Evolutionary conservation across 2,113 vertebrate genomes (phyloP), one percentile per base, ranked within the genome.

Genomic region (Paramormyrops kingsleyae): DNA sequence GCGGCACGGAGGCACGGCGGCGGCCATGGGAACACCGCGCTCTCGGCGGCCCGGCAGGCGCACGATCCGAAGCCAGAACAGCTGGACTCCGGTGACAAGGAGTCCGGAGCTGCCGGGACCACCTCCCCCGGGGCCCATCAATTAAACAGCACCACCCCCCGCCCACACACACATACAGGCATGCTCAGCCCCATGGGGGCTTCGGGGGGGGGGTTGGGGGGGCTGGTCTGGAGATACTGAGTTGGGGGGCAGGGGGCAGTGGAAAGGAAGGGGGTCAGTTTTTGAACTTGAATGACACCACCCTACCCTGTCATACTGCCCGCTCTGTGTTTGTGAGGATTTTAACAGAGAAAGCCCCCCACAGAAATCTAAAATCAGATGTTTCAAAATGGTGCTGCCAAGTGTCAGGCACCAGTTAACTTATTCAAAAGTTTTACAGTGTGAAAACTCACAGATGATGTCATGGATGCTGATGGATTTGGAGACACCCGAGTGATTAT

Each of bases 41-140:
- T 15, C 27, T 83, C 13, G 0, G 53, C 46, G 42, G 56, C 44
- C 27, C 7, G 42, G 56, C 56, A 90, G 83, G n/a, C 87, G 19
- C 56, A 31, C 8, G 27, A 90, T 88, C 92, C 91, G 59, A 87
- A 90, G 89, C 88, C 89, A 92, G 83, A 91, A 92, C 93, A 94
- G 93, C 93, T 93, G 93, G 93, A 91, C 91, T 74, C 87, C 44
- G 88, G 89, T 88, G 84, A 80, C 89, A 46, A 12, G 35, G 39
- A 62, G 74, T 24, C 42, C 46, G n/a, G 10, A 19, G n/a, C 80
- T 52, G 49, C 44, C 3, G 50, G 74, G 35, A 6, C 35, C 5
- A 19, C 24, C 10, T 44, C 52, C 56, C 35, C 80, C 24, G 5
- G 53, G 44, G 80, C 53, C 56, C 35, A 62, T 59, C 35, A 85